Conservation (phyloP, 2,113 vertebrate species). For the Vulpes lagopus region DNA sequence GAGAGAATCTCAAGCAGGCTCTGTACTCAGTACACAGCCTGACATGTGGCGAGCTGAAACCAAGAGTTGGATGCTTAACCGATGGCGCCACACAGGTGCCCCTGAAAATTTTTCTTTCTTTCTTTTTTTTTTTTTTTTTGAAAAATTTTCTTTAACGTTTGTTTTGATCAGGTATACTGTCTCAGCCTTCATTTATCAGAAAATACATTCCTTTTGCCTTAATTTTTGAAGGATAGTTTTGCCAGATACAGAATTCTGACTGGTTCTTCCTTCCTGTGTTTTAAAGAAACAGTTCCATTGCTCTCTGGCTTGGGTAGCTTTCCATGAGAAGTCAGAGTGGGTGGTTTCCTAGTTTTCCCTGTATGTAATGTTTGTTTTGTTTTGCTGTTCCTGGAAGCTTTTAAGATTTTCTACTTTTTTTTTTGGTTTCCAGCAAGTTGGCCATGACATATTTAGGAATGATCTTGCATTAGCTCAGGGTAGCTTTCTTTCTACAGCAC, state of each 20-base stretch:
- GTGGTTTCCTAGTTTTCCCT: rapidly evolving
- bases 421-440: neutral
- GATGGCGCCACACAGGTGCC: neutral
- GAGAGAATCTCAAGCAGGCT: too few species aligned
- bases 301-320: neutral
- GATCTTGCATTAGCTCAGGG: neutral
- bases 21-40: too few species aligned
- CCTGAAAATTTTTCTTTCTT: neutral
- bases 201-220: neutral
- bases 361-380: neutral
- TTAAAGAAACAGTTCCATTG: neutral
- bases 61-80: too few species aligned
- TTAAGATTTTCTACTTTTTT: too few species aligned
- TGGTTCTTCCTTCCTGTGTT: neutral
- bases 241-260: neutral
- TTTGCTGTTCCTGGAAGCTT: too few species aligned
- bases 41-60: too few species aligned
- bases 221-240: neutral
- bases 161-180: too few species aligned
- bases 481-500: neutral
- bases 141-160: neutral
- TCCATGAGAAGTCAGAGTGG: neutral
- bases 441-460: rapidly evolving
- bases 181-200: neutral
- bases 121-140: too few species aligned